Conservation (phyloP, 2,888 invertebrate genomes). For the Torymus texanus region DNA sequence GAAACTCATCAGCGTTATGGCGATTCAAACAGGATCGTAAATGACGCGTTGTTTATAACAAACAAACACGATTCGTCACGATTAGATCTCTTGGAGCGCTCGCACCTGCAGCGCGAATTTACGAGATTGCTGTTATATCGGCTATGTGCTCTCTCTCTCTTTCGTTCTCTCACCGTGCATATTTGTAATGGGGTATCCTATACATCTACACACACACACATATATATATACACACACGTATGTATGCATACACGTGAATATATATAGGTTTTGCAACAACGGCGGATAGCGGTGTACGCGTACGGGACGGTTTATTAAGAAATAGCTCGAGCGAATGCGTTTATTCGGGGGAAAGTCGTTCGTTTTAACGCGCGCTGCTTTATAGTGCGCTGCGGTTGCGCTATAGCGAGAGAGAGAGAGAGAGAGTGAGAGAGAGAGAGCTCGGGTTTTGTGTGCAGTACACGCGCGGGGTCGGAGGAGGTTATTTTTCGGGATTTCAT, state of each 20-base stretch:
- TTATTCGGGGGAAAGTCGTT: no score
- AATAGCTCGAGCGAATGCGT: no score
- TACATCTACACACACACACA: not conserved
- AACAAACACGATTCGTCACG: conserved; percentile 49
- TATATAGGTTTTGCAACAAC: not conserved
- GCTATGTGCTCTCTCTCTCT: not conserved
- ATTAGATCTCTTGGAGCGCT: conserved; percentile 20
- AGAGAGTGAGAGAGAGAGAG: no score
- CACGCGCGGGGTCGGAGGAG: no score
- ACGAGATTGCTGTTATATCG: no score
- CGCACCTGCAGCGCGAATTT: not conserved
- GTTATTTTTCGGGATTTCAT: no score
- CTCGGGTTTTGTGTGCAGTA: no score
- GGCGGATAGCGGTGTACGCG: not conserved
- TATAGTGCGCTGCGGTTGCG: no score
- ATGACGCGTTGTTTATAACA: conserved; percentile 47
- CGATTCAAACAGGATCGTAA: conserved; percentile 38
- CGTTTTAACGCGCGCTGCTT: no score
- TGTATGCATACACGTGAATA: not conserved
- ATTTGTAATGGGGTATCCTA: conserved; percentile 16
- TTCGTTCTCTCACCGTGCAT: not conserved
- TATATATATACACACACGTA: not conserved
- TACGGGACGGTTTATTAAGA: not conserved
- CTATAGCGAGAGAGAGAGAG: no score
- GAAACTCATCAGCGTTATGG: conserved; percentile 47